These are phyloP conservation scores for Oscheius sp. DNA, from an alignment of 2,888 invertebrate species.

Conservation along the genomic window DNA sequence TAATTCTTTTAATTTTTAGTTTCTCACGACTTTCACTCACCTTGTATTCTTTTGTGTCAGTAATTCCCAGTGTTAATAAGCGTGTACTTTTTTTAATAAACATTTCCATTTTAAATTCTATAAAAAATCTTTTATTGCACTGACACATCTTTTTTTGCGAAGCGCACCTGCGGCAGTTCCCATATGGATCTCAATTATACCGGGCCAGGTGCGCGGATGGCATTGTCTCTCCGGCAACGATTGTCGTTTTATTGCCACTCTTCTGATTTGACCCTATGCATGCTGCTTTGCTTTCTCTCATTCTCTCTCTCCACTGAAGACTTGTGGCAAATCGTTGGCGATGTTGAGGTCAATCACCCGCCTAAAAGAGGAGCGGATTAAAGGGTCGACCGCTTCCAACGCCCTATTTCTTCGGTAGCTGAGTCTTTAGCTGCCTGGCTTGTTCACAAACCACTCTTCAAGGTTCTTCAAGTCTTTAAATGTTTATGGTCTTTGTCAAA, in stretches of 20 bases:
- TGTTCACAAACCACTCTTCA: neutral
- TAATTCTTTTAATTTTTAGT: neutral
- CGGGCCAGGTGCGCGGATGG: conserved; percentile 25
- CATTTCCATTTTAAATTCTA: neutral
- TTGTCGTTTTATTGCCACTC: conserved; percentile 30
- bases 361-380: conserved; percentile 29
- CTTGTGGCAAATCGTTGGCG: conserved; percentile 16
- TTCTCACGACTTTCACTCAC: neutral
- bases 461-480: too few species aligned
- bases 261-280: conserved; percentile 18
- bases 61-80: too few species aligned
- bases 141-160: neutral
- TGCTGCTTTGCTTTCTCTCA: neutral
- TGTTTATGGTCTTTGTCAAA: neutral
- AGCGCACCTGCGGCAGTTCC: too few species aligned
- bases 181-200: conserved; percentile 23
- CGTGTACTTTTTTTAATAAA: neutral
- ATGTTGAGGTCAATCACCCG: conserved; percentile 23
- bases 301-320: neutral
- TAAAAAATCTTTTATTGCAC: neutral
- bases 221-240: conserved; percentile 27
- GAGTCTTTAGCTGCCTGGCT: neutral
- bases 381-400: conserved; percentile 26
- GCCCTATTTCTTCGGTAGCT: conserved; percentile 26
- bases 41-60: neutral